phyloP scores from a whole-genome alignment of 2,797 vertebrate species.

The Cyprinodon diabolis region DNA sequence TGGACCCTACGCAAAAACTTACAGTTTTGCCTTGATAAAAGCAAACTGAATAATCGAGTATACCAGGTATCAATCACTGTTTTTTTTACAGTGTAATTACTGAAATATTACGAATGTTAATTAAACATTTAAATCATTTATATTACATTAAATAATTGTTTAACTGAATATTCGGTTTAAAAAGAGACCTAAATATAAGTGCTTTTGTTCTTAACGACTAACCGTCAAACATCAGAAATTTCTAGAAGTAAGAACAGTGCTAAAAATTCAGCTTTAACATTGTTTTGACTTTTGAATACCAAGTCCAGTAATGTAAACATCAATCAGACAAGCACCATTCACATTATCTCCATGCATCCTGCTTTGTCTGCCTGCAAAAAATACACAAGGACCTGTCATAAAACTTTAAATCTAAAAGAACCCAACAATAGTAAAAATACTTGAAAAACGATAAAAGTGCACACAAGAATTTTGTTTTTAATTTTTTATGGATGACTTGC shows the following conservation, averaged over 20 bases:
- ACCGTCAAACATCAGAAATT: not conserved
- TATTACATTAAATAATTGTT: not conserved
- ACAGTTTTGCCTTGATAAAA: too few relatives aligned
- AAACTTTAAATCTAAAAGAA: not conserved
- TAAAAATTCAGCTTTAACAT: not conserved
- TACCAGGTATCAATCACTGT: not conserved
- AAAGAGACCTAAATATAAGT: too few relatives aligned
- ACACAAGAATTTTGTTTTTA: slow-evolving; percentile 22
- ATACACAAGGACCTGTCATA: not conserved
- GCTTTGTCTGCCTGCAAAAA: not conserved
- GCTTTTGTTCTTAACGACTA: too few relatives aligned
- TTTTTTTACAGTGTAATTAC: not conserved
- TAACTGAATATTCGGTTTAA: not conserved
- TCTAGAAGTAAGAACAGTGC: too few relatives aligned
- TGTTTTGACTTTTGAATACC: not conserved
- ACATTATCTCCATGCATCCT: not conserved
- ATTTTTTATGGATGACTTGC: slow-evolving; percentile 23
- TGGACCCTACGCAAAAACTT: too few relatives aligned
- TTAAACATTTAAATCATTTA: not conserved
- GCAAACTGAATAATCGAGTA: too few relatives aligned
- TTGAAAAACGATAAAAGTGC: not conserved
- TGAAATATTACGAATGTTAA: not conserved
- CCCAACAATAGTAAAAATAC: not conserved
- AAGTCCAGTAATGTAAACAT: not conserved
- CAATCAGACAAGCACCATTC: not conserved